Evolutionary conservation across 2,113 vertebrate species (phyloP).

Genomic region (Oenanthe melanoleuca): DNA sequence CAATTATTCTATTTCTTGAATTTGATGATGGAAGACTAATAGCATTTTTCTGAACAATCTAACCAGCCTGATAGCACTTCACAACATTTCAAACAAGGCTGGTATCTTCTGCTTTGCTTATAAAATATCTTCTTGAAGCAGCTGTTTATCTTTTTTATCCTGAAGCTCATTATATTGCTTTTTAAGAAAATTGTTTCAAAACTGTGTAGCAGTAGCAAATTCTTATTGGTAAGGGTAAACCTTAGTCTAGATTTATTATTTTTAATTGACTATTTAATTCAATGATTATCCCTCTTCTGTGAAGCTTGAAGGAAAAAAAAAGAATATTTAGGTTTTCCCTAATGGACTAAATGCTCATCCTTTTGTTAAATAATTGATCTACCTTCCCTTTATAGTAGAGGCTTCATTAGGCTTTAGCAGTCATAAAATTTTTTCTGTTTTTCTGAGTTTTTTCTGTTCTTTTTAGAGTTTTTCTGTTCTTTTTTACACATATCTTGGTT

Average conservation of each 20-base stretch:
- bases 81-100: background rate
- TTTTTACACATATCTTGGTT: background rate
- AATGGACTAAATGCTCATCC: background rate
- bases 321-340: background rate
- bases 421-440: accelerated
- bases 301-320: background rate
- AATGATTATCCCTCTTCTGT: background rate
- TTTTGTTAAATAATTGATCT: background rate
- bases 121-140: background rate
- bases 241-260: background rate
- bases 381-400: background rate
- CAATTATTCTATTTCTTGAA: background rate
- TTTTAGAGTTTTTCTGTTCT: background rate
- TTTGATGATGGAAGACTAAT: background rate
- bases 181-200: background rate
- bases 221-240: background rate
- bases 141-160: background rate
- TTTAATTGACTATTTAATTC: background rate
- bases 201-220: background rate
- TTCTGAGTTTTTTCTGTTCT: background rate
- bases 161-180: background rate
- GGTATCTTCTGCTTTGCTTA: background rate
- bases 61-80: background rate
- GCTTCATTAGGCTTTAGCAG: background rate
- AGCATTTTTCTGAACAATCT: background rate